Evolutionary conservation across 2,888 invertebrate species (phyloP).

Genomic region (Volucella inanis): DNA sequence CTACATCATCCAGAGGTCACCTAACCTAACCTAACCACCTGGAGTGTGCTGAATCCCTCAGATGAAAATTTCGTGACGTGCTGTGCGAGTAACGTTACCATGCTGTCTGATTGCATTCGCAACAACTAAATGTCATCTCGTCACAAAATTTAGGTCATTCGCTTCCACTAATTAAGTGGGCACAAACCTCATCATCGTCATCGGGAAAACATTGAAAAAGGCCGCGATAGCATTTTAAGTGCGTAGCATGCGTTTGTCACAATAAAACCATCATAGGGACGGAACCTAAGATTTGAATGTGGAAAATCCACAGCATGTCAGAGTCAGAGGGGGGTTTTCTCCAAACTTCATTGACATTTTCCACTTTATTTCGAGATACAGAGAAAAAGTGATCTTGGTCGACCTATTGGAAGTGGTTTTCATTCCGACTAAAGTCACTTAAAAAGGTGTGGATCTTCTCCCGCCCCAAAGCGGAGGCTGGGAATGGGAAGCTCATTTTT

Average conservation of each 20-base stretch:
- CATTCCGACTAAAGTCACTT: not conserved
- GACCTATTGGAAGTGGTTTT: constrained; percentile 55
- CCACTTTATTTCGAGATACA: constrained; percentile 40
- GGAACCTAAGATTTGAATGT: constrained; percentile 28
- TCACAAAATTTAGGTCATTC: constrained; percentile 56
- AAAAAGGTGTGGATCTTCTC: not conserved
- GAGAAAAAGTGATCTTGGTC: constrained; percentile 26
- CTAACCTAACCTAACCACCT: constrained; percentile 46
- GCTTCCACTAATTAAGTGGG: constrained; percentile 63
- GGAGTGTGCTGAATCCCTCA: constrained; percentile 24
- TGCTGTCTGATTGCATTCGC: constrained; percentile 48
- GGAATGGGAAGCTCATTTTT: constrained; percentile 49
- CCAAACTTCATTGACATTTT: constrained; percentile 36
- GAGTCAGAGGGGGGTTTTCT: not conserved
- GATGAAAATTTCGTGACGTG: not conserved
- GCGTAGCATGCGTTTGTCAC: constrained; percentile 60
- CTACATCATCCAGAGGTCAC: constrained; percentile 28
- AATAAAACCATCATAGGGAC: constrained; percentile 23
- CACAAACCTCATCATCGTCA: constrained; percentile 50
- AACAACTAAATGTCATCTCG: constrained; percentile 34
- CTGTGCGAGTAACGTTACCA: constrained; percentile 3
- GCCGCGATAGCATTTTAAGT: constrained; percentile 56
- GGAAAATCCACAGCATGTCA: constrained; percentile 2
- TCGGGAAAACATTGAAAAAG: not conserved
- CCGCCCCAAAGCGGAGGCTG: not conserved